phyloP scores from a whole-genome alignment of 2,113 vertebrate genomes.

The Notarius quadriscutis region DNA sequence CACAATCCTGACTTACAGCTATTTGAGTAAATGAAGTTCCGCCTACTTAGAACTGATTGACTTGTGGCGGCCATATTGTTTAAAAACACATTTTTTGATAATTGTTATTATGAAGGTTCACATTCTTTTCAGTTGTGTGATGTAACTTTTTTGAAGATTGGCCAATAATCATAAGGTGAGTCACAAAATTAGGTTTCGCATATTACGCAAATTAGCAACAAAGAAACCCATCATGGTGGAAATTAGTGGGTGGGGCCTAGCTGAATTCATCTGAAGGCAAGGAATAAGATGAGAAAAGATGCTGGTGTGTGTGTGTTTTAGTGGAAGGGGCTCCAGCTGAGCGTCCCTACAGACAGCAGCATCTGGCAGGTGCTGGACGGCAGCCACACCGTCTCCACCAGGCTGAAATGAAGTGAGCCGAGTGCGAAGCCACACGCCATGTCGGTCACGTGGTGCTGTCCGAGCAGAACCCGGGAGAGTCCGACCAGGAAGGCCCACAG shows the following conservation, averaged over 20 bases:
- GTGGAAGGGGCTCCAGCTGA: slow-evolving; percentile 73
- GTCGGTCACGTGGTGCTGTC: slow-evolving; percentile 90
- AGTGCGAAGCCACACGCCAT: slow-evolving; percentile 87
- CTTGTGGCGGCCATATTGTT: neutral
- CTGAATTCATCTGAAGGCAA: neutral
- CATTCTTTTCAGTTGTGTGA: neutral
- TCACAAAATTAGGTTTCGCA: neutral
- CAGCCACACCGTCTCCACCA: slow-evolving; percentile 95
- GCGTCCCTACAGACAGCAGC: slow-evolving; percentile 86
- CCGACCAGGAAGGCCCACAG: slow-evolving; percentile 92
- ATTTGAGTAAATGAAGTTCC: neutral
- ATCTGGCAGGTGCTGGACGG: slow-evolving; percentile 91
- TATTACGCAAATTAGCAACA: neutral
- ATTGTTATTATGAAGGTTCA: neutral
- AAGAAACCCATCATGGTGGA: neutral
- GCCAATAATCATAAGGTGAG: neutral
- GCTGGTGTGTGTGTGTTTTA: slow-evolving; percentile 35
- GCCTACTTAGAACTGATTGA: neutral
- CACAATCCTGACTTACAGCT: neutral
- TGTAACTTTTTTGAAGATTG: neutral
- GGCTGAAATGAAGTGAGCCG: slow-evolving; percentile 88
- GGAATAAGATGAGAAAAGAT: neutral
- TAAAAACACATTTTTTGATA: neutral
- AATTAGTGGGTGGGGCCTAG: neutral
- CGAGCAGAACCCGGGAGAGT: slow-evolving; percentile 88